These are phyloP conservation scores for Ophion slaviceki DNA, from an alignment of 2,888 invertebrate genomes.

Conservation along the genomic window DNA sequence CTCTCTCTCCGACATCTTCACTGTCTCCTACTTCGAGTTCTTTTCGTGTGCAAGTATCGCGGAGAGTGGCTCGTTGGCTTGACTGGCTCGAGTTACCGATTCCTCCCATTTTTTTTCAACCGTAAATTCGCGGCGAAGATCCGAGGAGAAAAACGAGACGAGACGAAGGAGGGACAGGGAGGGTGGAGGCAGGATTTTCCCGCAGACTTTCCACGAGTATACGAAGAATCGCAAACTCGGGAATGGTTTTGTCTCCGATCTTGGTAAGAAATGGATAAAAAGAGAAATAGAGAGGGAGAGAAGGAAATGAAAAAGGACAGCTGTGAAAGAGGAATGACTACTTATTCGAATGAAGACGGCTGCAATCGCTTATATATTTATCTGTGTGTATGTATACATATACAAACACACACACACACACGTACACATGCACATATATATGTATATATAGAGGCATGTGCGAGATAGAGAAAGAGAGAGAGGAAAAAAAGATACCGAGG, in stretches of 20 bases:
- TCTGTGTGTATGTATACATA: slow-evolving; percentile 21
- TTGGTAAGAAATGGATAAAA: slow-evolving; percentile 26
- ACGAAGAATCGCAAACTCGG: slow-evolving; percentile 59
- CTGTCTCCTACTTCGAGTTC: slow-evolving; percentile 20
- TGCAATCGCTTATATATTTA: slow-evolving; percentile 56
- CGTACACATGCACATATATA: not conserved
- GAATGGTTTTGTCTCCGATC: slow-evolving; percentile 53
- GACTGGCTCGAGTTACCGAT: slow-evolving; percentile 48
- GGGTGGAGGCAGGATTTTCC: slow-evolving; percentile 38
- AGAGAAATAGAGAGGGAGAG: slow-evolving; percentile 13
- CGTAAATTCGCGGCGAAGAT: slow-evolving; percentile 9
- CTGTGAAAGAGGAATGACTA: slow-evolving; percentile 78
- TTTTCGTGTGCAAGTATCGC: slow-evolving; percentile 39
- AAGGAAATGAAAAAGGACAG: slow-evolving; percentile 68
- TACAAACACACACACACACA: too few species aligned
- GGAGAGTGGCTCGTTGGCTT: slow-evolving; percentile 37
- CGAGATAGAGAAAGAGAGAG: not conserved
- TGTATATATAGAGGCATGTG: not conserved
- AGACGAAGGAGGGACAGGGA: slow-evolving; percentile 11
- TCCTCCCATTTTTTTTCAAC: slow-evolving; percentile 36
- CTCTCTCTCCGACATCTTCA: not conserved
- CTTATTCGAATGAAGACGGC: slow-evolving; percentile 77
- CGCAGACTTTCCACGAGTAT: slow-evolving; percentile 50
- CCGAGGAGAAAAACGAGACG: slow-evolving; percentile 29
- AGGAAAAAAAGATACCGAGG: not conserved